Evolutionary conservation across 2,888 invertebrate species (phyloP).

Genomic region (Drosophila vallismaia): DNA sequence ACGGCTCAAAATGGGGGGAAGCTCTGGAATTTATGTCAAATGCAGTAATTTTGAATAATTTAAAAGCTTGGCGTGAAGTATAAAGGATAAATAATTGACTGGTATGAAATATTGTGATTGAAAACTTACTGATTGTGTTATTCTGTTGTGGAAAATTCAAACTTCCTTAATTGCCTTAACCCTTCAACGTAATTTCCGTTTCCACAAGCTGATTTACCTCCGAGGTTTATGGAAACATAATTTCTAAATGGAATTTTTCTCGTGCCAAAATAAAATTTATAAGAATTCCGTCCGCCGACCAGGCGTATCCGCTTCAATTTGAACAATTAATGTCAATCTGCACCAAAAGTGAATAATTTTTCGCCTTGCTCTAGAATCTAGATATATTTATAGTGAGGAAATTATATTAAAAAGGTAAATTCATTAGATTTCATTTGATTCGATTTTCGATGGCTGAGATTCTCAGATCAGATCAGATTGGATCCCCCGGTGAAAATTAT

Average conservation of each 20-base stretch:
- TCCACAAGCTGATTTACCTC: background rate
- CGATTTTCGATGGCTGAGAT: conserved; percentile 9
- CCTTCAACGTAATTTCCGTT: conserved; percentile 22
- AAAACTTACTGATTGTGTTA: background rate
- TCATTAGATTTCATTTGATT: conserved; percentile 44
- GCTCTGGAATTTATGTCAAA: conserved; percentile 35
- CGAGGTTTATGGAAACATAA: conserved; percentile 17
- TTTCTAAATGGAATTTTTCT: conserved; percentile 11
- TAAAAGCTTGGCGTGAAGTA: conserved; percentile 7
- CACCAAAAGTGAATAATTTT: conserved; percentile 55
- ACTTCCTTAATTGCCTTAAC: conserved; percentile 8
- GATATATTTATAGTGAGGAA: conserved; percentile 24
- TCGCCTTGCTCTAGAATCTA: conserved; percentile 8
- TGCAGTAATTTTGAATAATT: conserved; percentile 30
- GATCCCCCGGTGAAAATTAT: conserved; percentile 18
- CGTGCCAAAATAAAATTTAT: conserved; percentile 25
- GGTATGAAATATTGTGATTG: background rate
- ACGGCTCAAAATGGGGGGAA: background rate
- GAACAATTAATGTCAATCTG: conserved; percentile 71
- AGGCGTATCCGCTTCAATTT: conserved; percentile 51
- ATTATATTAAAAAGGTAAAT: conserved; percentile 29
- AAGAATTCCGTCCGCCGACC: conserved; percentile 15
- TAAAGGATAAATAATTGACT: background rate
- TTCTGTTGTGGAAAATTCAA: background rate
- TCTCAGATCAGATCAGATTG: background rate